Evolutionary conservation across 2,888 invertebrate species (phyloP), one percentile per base, ranked within the genome.

Genomic region (Mycogona germanica): DNA sequence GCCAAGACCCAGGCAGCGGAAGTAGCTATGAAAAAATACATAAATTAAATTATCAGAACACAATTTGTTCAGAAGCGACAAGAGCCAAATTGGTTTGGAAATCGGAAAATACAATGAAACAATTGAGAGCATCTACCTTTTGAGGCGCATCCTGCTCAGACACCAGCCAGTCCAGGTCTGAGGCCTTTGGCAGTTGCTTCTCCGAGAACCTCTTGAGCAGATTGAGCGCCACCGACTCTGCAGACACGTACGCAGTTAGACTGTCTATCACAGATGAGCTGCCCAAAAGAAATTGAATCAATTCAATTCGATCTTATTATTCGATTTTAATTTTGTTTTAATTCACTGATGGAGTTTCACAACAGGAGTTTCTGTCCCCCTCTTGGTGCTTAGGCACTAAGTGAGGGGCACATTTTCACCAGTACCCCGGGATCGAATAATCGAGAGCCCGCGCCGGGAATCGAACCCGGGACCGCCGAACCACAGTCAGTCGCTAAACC

Each of bases 161-260:
- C 0, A 87, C 84, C 2, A 87, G 72, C 86, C 87, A 87, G 62
- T 82, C 78, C 37, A 87, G 68, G 62, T 86, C 85, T 1, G 82
- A 82, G 2, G 85, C 83, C 60, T 81, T 77, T 0, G 87, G 86
- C 50, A 86, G 70, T 64, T 82, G 82, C 62, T 81, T 80, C 61
- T 84, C 82, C 57, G 78, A 81, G 65, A 87, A 86, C 65, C 79
- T 79, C 56, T 81, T 79, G 53, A 87, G 79, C 25, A 87, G 69
- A 23, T 81, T 82, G 21, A 87, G 70, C 7, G 87, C 87, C 3
- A 87, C 83, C 14, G 81, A 79, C 70, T 87, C 87, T 0, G 87
- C 87, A 0, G 84, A 82, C 49, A 44, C 50, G 7, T 38, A 38
- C 2, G 26, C 40, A 1, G 21, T n/a, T 6, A 21, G 29, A 9